Evolutionary conservation across 2,113 vertebrate species (phyloP).

Genomic region (Sterrhoptilus dennistouni): DNA sequence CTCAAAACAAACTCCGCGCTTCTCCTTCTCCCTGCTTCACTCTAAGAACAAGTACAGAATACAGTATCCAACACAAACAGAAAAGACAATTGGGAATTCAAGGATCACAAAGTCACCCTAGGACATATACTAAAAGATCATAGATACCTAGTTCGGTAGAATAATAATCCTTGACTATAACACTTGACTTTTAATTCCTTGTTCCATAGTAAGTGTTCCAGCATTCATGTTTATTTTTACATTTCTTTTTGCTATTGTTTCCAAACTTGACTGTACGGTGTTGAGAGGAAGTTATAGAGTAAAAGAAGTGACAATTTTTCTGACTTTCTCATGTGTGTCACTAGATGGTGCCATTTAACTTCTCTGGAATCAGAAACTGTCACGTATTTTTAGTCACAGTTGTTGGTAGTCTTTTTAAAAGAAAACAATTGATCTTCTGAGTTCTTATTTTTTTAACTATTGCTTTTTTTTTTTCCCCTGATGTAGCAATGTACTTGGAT

Average conservation of each 20-base stretch:
- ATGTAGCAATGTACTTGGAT: too few species aligned
- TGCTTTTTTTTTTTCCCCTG: background rate
- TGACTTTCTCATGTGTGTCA: background rate
- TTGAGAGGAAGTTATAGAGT: background rate
- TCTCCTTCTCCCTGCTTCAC: too few species aligned
- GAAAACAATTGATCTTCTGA: background rate
- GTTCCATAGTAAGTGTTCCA: background rate
- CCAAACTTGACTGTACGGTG: background rate
- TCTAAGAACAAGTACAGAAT: too few species aligned
- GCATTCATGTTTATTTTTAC: background rate
- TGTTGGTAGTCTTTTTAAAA: background rate
- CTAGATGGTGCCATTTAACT: constrained; percentile 67
- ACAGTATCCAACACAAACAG: too few species aligned
- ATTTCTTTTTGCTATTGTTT: background rate
- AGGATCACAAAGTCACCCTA: too few species aligned
- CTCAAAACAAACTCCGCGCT: too few species aligned
- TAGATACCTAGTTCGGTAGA: background rate
- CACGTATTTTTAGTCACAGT: background rate
- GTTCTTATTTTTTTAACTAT: background rate
- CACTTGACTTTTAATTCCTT: background rate
- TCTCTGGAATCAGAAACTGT: background rate
- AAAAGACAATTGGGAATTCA: too few species aligned
- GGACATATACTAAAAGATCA: background rate
- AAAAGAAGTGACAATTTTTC: background rate
- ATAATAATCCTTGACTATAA: background rate